These are phyloP conservation scores for Euclidia mi DNA, from an alignment of 2,888 invertebrate species.

Conservation along the genomic window DNA sequence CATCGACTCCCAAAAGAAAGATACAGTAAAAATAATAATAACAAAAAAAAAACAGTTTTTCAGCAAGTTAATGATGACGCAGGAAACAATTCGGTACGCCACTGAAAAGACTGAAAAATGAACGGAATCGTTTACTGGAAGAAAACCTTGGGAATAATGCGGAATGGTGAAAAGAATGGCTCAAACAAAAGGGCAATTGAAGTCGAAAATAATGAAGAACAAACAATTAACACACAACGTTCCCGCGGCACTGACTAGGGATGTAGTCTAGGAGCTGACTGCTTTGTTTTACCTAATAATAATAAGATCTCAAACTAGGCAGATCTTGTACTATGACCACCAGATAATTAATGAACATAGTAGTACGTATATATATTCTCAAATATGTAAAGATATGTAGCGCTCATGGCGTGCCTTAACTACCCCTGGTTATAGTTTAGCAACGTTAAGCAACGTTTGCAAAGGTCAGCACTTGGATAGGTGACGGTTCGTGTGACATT, in stretches of 20 bases:
- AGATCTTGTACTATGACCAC: too few relatives aligned
- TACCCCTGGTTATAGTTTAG: too few relatives aligned
- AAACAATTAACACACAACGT: slow-evolving; percentile 88
- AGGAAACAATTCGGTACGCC: slow-evolving; percentile 79
- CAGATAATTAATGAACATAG: too few relatives aligned
- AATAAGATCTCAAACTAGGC: too few relatives aligned
- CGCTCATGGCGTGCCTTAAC: too few relatives aligned
- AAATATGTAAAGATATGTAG: too few relatives aligned
- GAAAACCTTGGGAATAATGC: slow-evolving; percentile 84
- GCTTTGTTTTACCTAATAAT: neutral
- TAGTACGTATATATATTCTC: too few relatives aligned
- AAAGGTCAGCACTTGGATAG: too few relatives aligned
- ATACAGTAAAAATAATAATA: slow-evolving; percentile 42
- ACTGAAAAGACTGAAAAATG: slow-evolving; percentile 84
- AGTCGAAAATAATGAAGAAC: slow-evolving; percentile 88
- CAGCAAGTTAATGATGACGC: slow-evolving; percentile 86
- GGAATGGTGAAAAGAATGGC: slow-evolving; percentile 79
- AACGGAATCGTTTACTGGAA: slow-evolving; percentile 83
- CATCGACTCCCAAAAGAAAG: slow-evolving; percentile 59
- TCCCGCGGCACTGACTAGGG: slow-evolving; percentile 51
- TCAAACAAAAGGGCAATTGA: slow-evolving; percentile 89
- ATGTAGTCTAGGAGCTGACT: slow-evolving; percentile 46
- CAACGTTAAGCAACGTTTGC: too few relatives aligned
- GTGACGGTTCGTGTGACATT: too few relatives aligned
- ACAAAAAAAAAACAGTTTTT: slow-evolving; percentile 53